Evolutionary conservation across 2,888 invertebrate species (phyloP).

Genomic region (Amblyjoppa fuscipennis): DNA sequence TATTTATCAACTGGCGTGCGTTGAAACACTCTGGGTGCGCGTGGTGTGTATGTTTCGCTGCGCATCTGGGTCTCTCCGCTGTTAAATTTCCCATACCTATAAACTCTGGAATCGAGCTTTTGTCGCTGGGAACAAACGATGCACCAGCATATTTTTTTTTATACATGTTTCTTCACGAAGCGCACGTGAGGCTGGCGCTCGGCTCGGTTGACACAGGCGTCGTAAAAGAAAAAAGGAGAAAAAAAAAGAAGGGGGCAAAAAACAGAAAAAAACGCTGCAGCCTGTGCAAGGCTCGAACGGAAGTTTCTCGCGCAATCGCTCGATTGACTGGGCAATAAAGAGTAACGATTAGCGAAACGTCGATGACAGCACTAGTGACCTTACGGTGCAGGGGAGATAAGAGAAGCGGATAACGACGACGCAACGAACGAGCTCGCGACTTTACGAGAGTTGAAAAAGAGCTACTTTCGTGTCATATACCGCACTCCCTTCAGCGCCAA

Average conservation of each 20-base stretch:
- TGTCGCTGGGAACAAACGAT: slow-evolving; percentile 14
- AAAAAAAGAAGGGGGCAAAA: background rate
- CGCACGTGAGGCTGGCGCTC: background rate
- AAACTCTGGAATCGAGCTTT: slow-evolving; percentile 4
- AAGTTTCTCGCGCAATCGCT: slow-evolving; percentile 21
- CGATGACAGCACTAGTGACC: slow-evolving; percentile 47
- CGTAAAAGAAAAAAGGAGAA: background rate
- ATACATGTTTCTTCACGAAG: slow-evolving; percentile 5
- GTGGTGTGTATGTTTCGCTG: background rate
- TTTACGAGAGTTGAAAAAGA: slow-evolving; percentile 55
- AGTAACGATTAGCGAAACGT: slow-evolving; percentile 58
- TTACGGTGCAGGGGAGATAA: slow-evolving; percentile 40
- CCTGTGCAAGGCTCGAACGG: background rate
- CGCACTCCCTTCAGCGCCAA: slow-evolving; percentile 19
- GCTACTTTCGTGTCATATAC: slow-evolving; percentile 18
- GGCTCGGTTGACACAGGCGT: background rate
- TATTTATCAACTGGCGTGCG: slow-evolving; percentile 4
- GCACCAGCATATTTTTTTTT: slow-evolving; percentile 9
- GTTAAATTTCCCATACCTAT: slow-evolving; percentile 20
- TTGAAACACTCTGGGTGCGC: background rate
- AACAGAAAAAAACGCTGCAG: background rate
- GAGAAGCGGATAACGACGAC: slow-evolving; percentile 47
- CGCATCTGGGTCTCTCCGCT: slow-evolving; percentile 37
- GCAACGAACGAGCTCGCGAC: slow-evolving; percentile 21
- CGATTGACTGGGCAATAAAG: slow-evolving; percentile 41